Percentiles rank a stretch among this genome's conserved stretches.
Conservation (phyloP, 1,140 invertebrate genomes). For the Nilaparvata lugens region DNA sequence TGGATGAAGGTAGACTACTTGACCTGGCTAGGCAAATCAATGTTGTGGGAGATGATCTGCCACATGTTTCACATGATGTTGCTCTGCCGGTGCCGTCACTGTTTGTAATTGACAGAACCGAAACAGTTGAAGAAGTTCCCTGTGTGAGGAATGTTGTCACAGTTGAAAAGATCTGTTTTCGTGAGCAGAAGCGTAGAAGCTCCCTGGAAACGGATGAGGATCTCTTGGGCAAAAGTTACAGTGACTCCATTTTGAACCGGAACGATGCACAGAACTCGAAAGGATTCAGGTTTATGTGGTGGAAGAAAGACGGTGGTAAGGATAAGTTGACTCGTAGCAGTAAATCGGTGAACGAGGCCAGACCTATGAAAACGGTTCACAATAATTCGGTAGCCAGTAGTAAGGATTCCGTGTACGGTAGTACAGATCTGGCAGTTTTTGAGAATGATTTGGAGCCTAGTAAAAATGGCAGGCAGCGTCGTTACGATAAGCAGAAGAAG, state of each 20-base stretch:
- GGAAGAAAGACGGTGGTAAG: constrained; percentile 3
- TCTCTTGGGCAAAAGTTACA: constrained; percentile 4
- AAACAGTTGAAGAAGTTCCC: neutral
- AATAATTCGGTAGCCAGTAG: constrained; percentile 6
- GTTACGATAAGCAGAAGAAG: constrained; percentile 3
- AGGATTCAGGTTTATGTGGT: constrained; percentile 9
- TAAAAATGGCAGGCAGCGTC: neutral
- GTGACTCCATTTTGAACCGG: constrained; percentile 12
- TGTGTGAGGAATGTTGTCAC: neutral
- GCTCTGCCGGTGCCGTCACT: too few relatives aligned
- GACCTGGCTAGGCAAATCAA: too few relatives aligned
- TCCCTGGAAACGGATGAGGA: constrained; percentile 7
- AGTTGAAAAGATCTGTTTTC: neutral
- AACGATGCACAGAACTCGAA: neutral
- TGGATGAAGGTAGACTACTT: too few relatives aligned
- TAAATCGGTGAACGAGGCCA: neutral
- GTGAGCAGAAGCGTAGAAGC: neutral
- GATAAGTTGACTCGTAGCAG: neutral
- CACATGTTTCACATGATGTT: too few relatives aligned
- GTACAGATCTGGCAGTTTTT: neutral
- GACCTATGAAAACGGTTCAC: constrained; percentile 1
- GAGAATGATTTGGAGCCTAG: neutral
- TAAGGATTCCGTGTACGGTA: constrained; percentile 7
- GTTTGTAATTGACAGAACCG: too few relatives aligned
- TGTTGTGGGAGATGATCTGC: too few relatives aligned